Base-by-base conservation (phyloP, 2,113 vertebrate species). In the Arothron firmamentum region DNA sequence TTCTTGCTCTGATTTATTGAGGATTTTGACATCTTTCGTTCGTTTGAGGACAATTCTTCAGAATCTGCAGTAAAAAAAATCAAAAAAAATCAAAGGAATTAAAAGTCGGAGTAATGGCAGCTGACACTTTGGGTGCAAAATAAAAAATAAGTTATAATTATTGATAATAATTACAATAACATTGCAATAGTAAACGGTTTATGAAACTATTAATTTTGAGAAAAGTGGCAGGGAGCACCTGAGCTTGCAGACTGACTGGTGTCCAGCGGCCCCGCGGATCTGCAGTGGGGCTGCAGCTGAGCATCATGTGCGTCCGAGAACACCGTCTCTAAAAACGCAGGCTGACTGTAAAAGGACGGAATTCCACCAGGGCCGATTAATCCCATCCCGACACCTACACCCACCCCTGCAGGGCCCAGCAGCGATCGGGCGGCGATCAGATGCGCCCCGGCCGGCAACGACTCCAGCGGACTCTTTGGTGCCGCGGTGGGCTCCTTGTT, bases 1-100 rank as follows among this genome's bases (percentile, higher is more conserved):
- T 99, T 99, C 89, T 99, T 99, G 88, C 92, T 96, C 87, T 98
- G 95, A 78, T 83, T 93, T 84, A 97, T 77, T 62, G 94, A 92
- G 15, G 94, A 94, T 82, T 98, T 99, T 52, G 93, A 92, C 75
- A 94, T 84, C 92, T 94, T 97, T 42, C 94, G 86, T 85, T 98
- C 95, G 78, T 93, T 96, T 67, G 96, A 97, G 54, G 95, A 97
- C 51, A 97, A 92, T 89, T 98, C 96, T 46, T 98, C 96, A 4
- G 96, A 99, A 88, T 98, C 96, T 99, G 88, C 79, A 84, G 75
- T 25, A 16, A 53, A 59, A 66, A 50, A n/a, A n/a, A n/a, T n/a
- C n/a, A n/a, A n/a, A n/a, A 62, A 67, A 9, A 10, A 38, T 12
- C 1, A 9, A 38, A 38, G 34, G 31, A 10, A 34, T 34, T 34